phyloP scores from a whole-genome alignment of 2,888 invertebrate genomes.

The Onchidella celtica region DNA sequence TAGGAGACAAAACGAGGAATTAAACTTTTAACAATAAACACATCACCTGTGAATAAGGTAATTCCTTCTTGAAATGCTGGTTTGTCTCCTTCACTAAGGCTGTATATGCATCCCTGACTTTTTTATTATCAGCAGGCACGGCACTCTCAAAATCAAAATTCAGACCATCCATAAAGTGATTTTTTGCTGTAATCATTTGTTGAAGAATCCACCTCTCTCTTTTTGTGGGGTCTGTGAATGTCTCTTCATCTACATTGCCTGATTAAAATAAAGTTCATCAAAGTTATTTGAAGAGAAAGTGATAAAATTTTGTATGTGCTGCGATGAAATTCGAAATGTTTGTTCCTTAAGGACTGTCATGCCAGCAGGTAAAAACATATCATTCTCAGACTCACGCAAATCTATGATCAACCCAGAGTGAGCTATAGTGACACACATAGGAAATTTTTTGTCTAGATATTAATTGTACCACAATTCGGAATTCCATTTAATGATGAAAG shows the following conservation, averaged over 20 bases:
- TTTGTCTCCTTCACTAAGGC: conserved; percentile 72
- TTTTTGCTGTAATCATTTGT: conserved; percentile 63
- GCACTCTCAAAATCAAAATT: conserved; percentile 80
- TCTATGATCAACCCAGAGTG: no score
- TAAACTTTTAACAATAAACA: no score
- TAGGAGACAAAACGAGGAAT: no score
- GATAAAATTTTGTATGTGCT: no score
- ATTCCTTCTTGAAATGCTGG: conserved; percentile 63
- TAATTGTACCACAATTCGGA: no score
- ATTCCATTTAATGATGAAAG: no score
- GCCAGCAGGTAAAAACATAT: no score
- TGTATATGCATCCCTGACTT: conserved; percentile 69
- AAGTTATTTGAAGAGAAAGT: no score
- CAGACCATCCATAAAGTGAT: conserved; percentile 77
- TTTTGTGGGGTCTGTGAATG: conserved; percentile 23
- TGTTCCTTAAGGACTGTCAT: neutral
- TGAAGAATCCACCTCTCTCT: conserved; percentile 69
- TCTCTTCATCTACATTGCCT: conserved; percentile 25
- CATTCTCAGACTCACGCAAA: no score
- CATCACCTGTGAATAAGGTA: conserved; percentile 73
- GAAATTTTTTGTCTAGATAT: no score
- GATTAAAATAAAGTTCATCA: no score
- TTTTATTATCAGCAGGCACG: conserved; percentile 63
- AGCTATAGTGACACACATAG: no score
- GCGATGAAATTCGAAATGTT: neutral